Evolutionary conservation across 2,888 invertebrate species (phyloP), one percentile per base, ranked within the genome.

Genomic region (Syritta pipiens): DNA sequence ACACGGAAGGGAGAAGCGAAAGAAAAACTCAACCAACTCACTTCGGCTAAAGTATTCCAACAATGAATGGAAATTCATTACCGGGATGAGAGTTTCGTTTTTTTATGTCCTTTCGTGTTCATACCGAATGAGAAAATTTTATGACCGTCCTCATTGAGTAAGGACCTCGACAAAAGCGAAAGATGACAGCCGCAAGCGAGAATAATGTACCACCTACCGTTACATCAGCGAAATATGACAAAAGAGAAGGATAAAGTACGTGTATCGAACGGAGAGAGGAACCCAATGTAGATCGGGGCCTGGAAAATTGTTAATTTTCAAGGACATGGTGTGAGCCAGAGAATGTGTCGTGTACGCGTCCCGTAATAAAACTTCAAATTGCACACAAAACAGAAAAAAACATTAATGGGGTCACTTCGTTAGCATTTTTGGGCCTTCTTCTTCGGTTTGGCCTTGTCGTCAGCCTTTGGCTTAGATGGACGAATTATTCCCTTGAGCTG

Each of bases 21-120:
- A 42, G 4, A 51, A 26, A 12, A 12, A 51, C 26, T 9, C 37
- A 28, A 24, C 49, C 32, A 22, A 14, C 20, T 20, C 28, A 35
- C 55, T 55, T 19, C 10, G 30, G 30, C 14, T 26, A 20, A 55
- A 28, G 44, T 37, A 14, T 46, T 37, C n/a, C 40, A 40, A 67
- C 57, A 68, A 68, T 68, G 68, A 68, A 59, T 68, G 59, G 22
- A 68, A 59, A 59, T 68, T 68, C 59, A 68, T 59, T 57, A 68
- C 68, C 35, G 30, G 30, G 28, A 59, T 68, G 57, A 57, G 49
- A 48, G 22, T 40, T 14, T 2, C 42, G 24, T 14, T 19, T 17
- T 4, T 32, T 22, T 17, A 22, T 10, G 37, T 49, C 42, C 30
- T 49, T 57, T 40, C 37, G 57, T 48, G 22, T 48, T 57, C 35